These are phyloP conservation scores for Catharus bicknelli DNA, from an alignment of 2,113 vertebrate genomes.

Conservation along the genomic window DNA sequence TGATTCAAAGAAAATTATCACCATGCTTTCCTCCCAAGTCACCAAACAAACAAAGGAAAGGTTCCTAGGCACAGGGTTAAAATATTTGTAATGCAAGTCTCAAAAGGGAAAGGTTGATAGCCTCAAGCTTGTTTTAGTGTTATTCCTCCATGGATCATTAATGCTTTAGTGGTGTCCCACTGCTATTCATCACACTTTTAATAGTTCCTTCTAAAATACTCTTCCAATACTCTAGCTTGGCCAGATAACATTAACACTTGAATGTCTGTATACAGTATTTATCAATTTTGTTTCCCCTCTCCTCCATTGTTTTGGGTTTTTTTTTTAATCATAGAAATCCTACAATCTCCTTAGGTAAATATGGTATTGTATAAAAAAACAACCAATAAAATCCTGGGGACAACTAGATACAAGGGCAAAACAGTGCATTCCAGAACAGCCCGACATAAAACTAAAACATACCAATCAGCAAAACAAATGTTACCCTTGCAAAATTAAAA, in stretches of 20 bases:
- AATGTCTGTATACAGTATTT: not conserved
- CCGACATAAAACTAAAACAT: not conserved
- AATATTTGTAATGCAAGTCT: not conserved
- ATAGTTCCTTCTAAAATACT: not conserved
- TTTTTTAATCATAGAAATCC: not conserved
- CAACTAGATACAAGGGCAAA: not conserved
- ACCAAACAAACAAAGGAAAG: not conserved
- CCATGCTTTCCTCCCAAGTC: not conserved
- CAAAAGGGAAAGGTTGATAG: not conserved
- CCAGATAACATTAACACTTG: not conserved
- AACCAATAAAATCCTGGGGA: not conserved
- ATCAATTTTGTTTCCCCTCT: no score
- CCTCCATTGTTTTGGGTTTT: no score
- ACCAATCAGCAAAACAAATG: not conserved
- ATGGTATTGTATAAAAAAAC: not conserved
- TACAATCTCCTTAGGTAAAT: not conserved
- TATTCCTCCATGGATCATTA: constrained; percentile 24
- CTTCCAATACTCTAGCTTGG: not conserved
- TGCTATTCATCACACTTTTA: constrained; percentile 19
- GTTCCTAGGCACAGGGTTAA: not conserved
- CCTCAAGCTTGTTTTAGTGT: not conserved
- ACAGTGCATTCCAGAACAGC: not conserved
- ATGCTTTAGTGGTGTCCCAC: not conserved
- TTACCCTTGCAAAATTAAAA: not conserved
- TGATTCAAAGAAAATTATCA: not conserved